Conservation (phyloP, 2,797 vertebrate genomes). For the Acanthurus tractus region DNA sequence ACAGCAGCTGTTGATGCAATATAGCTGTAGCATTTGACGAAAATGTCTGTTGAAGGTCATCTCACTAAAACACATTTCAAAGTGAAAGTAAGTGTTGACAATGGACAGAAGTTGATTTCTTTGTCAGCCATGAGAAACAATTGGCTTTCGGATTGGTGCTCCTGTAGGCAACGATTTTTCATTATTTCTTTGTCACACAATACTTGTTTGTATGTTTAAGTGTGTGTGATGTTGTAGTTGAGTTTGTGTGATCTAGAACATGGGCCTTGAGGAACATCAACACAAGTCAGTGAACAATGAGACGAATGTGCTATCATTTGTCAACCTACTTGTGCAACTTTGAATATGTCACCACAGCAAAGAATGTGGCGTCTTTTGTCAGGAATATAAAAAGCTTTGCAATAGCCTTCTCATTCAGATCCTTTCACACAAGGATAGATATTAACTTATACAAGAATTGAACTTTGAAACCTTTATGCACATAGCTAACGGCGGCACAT, state of each 20-base stretch:
- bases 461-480: slow-evolving; percentile 1
- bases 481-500: slow-evolving; percentile 6
- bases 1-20: neutral
- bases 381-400: slow-evolving; percentile 16
- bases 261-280: slow-evolving; percentile 14
- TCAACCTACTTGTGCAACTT: neutral
- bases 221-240: neutral
- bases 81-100: slow-evolving; percentile 4
- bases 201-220: neutral
- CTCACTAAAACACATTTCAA: neutral
- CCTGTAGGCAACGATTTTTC: neutral
- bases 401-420: slow-evolving; percentile 4
- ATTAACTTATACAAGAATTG: neutral
- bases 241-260: slow-evolving; percentile 10
- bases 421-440: slow-evolving; percentile 2
- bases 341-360: slow-evolving; percentile 6
- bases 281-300: slow-evolving; percentile 15
- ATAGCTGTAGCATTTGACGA: neutral
- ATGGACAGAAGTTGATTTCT: neutral
- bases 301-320: neutral
- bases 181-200: neutral
- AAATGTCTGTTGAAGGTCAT: neutral
- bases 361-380: slow-evolving; percentile 5
- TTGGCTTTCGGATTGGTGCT: neutral
- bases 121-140: slow-evolving; percentile 4